Conservation (phyloP, 2,113 vertebrate species). For the Rana temporaria region DNA sequence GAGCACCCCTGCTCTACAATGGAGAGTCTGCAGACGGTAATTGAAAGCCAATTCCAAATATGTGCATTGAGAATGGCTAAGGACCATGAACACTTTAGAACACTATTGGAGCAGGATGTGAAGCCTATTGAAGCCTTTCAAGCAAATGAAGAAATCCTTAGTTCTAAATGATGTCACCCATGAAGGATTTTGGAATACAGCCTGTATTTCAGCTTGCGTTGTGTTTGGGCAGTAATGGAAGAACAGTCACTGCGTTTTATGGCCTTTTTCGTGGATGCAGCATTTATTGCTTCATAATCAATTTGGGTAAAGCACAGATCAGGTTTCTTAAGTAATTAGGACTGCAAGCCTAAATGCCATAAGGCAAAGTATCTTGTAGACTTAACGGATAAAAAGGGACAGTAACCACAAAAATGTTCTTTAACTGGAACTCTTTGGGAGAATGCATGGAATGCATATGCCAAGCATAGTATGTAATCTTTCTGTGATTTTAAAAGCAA, state of each 20-base stretch:
- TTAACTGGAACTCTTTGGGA: too few species aligned
- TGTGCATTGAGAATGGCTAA: background rate
- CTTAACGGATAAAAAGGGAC: too few species aligned
- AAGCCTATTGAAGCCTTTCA: conserved; percentile 20
- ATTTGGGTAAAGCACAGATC: background rate
- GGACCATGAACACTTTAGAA: conserved; percentile 20
- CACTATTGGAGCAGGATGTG: conserved; percentile 9
- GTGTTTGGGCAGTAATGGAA: conserved; percentile 36
- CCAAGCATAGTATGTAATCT: too few species aligned
- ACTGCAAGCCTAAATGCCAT: background rate
- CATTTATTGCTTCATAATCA: conserved; percentile 27
- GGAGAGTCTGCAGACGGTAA: background rate
- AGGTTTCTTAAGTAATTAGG: background rate
- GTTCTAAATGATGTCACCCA: conserved; percentile 42
- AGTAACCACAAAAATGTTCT: too few species aligned
- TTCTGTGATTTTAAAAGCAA: too few species aligned
- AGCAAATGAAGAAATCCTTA: conserved; percentile 26
- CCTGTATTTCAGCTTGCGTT: conserved; percentile 29
- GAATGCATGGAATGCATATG: too few species aligned
- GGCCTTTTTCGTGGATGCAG: background rate
- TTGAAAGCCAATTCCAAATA: background rate
- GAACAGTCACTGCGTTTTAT: conserved; percentile 9
- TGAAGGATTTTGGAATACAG: conserved; percentile 33
- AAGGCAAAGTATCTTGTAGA: background rate
- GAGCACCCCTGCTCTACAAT: background rate